Percentiles rank a stretch among this genome's conserved stretches.
phyloP scores from a whole-genome alignment of 2,113 vertebrate species.

The Tangachromis dhanisi region DNA sequence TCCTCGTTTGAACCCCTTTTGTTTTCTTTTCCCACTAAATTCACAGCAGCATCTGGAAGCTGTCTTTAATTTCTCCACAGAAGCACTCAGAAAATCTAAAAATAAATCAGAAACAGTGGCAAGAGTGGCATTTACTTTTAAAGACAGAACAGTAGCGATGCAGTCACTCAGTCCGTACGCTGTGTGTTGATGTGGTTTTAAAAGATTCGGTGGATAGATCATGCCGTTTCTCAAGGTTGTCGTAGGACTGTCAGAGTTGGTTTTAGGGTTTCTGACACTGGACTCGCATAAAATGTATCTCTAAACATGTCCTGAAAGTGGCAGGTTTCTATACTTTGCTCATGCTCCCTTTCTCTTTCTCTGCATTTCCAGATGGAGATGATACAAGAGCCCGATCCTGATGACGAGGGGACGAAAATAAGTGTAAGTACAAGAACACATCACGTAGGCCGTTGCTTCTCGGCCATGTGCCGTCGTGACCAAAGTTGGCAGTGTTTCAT shows the following conservation, averaged over 20 bases:
- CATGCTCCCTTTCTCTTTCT: background rate
- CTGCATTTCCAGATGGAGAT: conserved; percentile 66
- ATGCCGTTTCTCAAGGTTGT: background rate
- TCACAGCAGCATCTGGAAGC: background rate
- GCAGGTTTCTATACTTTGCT: background rate
- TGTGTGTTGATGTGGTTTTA: conserved; percentile 11
- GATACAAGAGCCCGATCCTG: conserved; percentile 65
- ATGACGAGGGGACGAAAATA: conserved; percentile 77
- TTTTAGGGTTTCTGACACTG: background rate
- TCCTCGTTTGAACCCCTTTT: background rate
- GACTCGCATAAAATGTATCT: background rate
- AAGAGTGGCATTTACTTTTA: conserved; percentile 12
- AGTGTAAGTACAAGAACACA: conserved; percentile 63
- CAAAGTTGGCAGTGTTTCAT: background rate
- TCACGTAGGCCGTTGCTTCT: background rate
- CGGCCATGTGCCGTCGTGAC: background rate
- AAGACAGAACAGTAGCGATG: background rate
- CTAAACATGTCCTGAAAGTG: background rate
- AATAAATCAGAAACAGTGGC: conserved; percentile 12
- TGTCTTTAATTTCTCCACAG: conserved; percentile 1
- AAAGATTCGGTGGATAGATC: conserved; percentile 23
- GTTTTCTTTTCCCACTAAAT: background rate
- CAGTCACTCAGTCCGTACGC: background rate
- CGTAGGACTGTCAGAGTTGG: background rate
- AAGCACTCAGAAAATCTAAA: conserved; percentile 28